Percentiles rank a stretch among this genome's conserved stretches.
These are phyloP conservation scores for Epirrhoe tristata DNA, from an alignment of 2,888 invertebrate species.

Conservation along the genomic window DNA sequence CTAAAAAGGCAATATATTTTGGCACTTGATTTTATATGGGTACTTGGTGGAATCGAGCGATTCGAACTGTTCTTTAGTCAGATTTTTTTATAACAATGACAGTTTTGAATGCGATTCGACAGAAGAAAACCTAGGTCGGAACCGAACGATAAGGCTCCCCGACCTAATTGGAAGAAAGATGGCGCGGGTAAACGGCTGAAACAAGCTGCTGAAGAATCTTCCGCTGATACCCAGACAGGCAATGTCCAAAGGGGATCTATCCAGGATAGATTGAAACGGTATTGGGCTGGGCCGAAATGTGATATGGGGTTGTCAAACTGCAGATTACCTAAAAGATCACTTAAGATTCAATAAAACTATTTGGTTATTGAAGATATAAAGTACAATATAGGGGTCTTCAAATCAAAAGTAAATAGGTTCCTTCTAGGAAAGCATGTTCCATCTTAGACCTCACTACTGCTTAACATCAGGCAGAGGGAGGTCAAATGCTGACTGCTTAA, in stretches of 20 bases:
- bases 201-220: conserved; percentile 72
- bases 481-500: no score
- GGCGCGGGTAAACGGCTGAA: conserved; percentile 68
- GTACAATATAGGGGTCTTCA: no score
- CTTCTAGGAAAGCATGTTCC: no score
- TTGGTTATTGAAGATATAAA: no score
- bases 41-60: not conserved
- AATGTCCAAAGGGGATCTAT: conserved; percentile 55
- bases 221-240: conserved; percentile 57
- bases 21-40: not conserved
- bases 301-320: not conserved
- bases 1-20: not conserved
- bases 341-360: no score
- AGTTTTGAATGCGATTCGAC: conserved; percentile 60
- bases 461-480: no score
- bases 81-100: conserved; percentile 41
- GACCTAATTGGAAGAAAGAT: conserved; percentile 70
- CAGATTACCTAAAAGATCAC: not conserved
- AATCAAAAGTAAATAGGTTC: no score
- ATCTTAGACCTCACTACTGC: no score
- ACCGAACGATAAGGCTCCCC: conserved; percentile 57
- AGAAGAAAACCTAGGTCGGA: conserved; percentile 79
- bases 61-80: conserved; percentile 8
- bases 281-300: conserved; percentile 46
- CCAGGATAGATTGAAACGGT: conserved; percentile 79